Evolutionary conservation across 2,113 vertebrate genomes (phyloP).

Genomic region (Dromiciops gliroides): DNA sequence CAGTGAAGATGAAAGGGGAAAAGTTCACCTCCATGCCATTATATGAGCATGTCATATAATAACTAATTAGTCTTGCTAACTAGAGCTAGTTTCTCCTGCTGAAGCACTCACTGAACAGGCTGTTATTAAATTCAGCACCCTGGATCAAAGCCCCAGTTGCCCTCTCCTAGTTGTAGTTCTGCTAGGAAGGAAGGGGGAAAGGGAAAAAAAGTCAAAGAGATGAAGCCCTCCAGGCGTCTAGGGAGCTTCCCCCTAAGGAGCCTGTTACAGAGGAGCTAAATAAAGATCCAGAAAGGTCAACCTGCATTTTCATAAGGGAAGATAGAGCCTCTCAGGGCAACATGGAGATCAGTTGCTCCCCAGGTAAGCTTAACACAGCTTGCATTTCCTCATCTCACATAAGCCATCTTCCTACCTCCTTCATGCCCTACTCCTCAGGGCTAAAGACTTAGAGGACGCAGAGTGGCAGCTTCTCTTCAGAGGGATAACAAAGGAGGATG

Average conservation of each 20-base stretch:
- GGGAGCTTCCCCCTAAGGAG: background rate
- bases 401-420: conserved; percentile 23
- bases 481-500: conserved; percentile 54
- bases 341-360: background rate
- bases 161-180: background rate
- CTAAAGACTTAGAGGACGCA: conserved; percentile 20
- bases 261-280: conserved; percentile 3
- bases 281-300: conserved; percentile 38
- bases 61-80: background rate
- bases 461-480: background rate
- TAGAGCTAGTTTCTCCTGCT: background rate
- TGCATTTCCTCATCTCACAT: conserved; percentile 34
- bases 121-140: background rate
- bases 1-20: background rate
- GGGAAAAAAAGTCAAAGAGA: background rate
- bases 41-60: background rate
- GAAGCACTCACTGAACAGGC: background rate
- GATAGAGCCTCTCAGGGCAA: background rate
- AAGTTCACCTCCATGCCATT: background rate
- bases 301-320: background rate
- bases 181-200: background rate
- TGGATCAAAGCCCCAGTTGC: background rate
- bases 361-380: conserved; percentile 22
- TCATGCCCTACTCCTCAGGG: conserved; percentile 13
- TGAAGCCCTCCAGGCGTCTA: background rate